Base-by-base conservation (phyloP, 2,888 invertebrate species). In the Blomia tropicalis region DNA sequence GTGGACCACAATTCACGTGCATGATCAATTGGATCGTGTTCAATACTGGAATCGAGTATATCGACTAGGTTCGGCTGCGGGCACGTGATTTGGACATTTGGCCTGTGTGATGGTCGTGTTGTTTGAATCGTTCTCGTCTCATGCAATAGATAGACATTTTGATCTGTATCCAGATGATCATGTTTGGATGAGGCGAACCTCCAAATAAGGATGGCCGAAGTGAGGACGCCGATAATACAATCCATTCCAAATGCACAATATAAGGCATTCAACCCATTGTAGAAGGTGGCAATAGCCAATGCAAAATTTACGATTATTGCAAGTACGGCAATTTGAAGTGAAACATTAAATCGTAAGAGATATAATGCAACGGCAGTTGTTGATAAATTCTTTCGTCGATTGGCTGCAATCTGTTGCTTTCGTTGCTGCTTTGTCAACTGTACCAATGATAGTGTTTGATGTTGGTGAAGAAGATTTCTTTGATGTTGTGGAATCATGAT, bases 181-280 rank as follows among this genome's bases (percentile, higher is more conserved):
- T 31, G n/a, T 31, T 56, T 56, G 14, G 1, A 11, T 31, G 56
- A 56, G 25, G 56, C 56, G 23, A 56, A 56, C 17, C 56, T 27
- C 56, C 56, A 56, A 19, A 56, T 36, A 1, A 56, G 11, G 14
- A 56, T 56, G 56, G 19, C n/a, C 3, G 56, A 17, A 36, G 56
- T 56, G 3, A 56, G 11, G 3, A 36, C 36, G 14, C 51, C 56
- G 7, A 56, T 56, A 19, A 56, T 36, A 2, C 25, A 56, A 25
- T 56, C 56, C 2, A 29, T 29, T 14, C 56, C 56, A 19, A 56
- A 56, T n/a, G 56, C 56, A 36, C 56, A 56, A 25, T 56, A 56
- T 14, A 56, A 30, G 17, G 56, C 31, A 36, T 56, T 56, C 32
- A 11, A 23, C 2, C 56, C 56, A 31, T 36, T 29, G 29, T 2